Evolutionary conservation across 2,113 vertebrate genomes (phyloP).

Genomic region (Poecilia latipinna): DNA sequence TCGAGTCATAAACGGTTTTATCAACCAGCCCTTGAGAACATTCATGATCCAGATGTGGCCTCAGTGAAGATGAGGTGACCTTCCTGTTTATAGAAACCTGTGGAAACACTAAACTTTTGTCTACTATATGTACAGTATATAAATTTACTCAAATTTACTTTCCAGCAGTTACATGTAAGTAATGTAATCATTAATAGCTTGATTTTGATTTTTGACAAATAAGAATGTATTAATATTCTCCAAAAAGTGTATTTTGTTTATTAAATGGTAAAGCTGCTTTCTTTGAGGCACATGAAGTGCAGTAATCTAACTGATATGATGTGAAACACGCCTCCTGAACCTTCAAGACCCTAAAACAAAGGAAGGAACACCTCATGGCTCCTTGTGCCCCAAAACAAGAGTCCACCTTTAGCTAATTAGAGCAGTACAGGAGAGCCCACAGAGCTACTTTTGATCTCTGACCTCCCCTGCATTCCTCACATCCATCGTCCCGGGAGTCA

Average conservation of each 20-base stretch:
- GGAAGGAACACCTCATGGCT: not conserved
- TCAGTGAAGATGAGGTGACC: too few species aligned
- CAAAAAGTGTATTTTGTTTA: not conserved
- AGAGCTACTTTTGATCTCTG: constrained; percentile 40
- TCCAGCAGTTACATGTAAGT: not conserved
- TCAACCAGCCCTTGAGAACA: too few species aligned
- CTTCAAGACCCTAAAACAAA: not conserved
- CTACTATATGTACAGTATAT: too few species aligned
- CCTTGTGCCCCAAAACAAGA: not conserved
- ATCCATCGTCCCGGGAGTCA: constrained; percentile 6
- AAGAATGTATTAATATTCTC: not conserved
- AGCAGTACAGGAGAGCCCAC: constrained; percentile 14
- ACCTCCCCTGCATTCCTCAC: constrained; percentile 51
- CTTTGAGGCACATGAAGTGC: constrained; percentile 1
- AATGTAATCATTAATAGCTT: not conserved
- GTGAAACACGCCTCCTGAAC: not conserved
- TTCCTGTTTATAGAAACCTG: not conserved
- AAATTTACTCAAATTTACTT: too few species aligned
- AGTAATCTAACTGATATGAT: not conserved
- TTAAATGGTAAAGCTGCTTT: not conserved
- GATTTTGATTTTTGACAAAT: not conserved
- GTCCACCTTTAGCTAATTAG: constrained; percentile 39
- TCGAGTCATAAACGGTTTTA: too few species aligned
- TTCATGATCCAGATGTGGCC: too few species aligned
- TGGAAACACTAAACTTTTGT: not conserved